These are phyloP conservation scores for Myxocyprinus asiaticus DNA, from an alignment of 2,113 vertebrate species.

Conservation along the genomic window DNA sequence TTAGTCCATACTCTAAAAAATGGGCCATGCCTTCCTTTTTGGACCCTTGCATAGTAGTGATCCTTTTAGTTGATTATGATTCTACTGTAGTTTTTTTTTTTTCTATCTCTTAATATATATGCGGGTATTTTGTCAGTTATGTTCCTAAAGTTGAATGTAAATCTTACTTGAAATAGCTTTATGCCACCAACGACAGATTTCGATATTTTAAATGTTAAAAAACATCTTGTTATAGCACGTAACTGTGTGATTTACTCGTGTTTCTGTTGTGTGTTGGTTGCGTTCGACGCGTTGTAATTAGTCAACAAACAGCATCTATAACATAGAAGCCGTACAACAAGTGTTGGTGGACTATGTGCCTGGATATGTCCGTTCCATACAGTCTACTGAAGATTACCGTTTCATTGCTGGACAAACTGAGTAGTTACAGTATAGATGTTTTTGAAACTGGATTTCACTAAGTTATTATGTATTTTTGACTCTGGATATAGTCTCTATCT, in stretches of 20 bases:
- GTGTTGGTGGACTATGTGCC: conserved; percentile 12
- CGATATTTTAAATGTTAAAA: conserved; percentile 13
- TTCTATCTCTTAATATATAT: conserved; percentile 70
- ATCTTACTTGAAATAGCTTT: conserved; percentile 82
- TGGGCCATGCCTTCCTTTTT: conserved; percentile 67
- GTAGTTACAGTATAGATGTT: conserved; percentile 23
- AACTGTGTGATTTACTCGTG: not conserved
- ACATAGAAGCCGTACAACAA: conserved; percentile 6
- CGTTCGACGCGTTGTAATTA: not conserved
- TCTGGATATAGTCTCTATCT: conserved; percentile 42
- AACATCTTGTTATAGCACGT: conserved; percentile 6
- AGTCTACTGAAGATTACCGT: conserved; percentile 25
- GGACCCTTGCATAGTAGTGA: conserved; percentile 70
- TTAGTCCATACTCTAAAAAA: conserved; percentile 52
- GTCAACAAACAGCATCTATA: not conserved
- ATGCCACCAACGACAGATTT: conserved; percentile 52
- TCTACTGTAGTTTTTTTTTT: conserved; percentile 79
- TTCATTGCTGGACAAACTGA: conserved; percentile 14
- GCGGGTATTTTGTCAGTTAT: conserved; percentile 81
- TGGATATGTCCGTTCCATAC: not conserved
- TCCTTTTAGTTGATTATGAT: conserved; percentile 73
- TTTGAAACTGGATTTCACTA: conserved; percentile 52
- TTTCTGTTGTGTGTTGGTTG: conserved; percentile 10
- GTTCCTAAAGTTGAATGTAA: conserved; percentile 80
- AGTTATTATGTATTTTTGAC: conserved; percentile 52